A percentile compares a stretch with the other conserved stretches of the same genome.
Conservation (phyloP, 2,888 invertebrate species). For the Linyphia triangularis region DNA sequence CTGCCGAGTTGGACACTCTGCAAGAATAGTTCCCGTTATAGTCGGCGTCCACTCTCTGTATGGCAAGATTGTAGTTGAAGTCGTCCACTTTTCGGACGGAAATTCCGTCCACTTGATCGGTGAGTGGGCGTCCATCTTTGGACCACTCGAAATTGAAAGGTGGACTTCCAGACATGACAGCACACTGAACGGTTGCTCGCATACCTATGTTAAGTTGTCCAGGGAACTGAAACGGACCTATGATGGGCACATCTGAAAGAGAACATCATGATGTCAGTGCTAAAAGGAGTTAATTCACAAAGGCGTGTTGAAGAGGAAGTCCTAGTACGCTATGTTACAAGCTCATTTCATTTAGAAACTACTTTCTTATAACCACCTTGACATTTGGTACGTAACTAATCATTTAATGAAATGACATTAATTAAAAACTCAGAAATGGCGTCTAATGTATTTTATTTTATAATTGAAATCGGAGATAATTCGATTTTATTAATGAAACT, state of each 20-base stretch:
- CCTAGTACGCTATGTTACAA: too few species aligned
- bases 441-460: too few species aligned
- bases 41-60: conserved; percentile 9
- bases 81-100: conserved; percentile 9
- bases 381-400: too few species aligned
- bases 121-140: conserved; percentile 46
- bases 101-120: neutral
- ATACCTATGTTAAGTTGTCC: neutral
- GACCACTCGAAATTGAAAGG: conserved; percentile 74
- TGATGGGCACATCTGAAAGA: conserved; percentile 17
- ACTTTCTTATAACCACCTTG: too few species aligned
- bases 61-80: neutral
- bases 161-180: conserved; percentile 65
- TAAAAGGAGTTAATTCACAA: too few species aligned
- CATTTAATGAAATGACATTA: too few species aligned
- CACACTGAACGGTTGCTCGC: conserved; percentile 34
- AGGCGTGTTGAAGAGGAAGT: too few species aligned
- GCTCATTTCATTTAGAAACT: too few species aligned
- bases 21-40: conserved; percentile 73
- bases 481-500: too few species aligned
- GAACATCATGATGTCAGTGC: too few species aligned
- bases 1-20: conserved; percentile 43
- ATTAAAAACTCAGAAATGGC: too few species aligned
- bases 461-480: too few species aligned
- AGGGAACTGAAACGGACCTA: conserved; percentile 38